phyloP scores from a whole-genome alignment of 2,797 vertebrate genomes.

The Streptopelia turtur region DNA sequence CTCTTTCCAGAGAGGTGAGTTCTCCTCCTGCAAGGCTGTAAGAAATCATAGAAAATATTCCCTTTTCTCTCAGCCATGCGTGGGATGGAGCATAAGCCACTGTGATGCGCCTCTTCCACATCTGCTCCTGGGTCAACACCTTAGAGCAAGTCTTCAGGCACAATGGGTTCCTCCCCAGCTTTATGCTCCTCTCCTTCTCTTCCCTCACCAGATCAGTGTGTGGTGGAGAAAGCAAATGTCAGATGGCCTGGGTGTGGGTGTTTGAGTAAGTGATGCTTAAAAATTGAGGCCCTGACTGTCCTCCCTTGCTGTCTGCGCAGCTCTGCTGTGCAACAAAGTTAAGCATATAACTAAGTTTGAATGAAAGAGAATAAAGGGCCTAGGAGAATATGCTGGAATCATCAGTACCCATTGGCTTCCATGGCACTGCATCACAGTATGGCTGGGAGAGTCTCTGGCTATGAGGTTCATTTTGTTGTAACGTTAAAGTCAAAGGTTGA shows the following conservation, averaged over 20 bases:
- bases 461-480: background rate
- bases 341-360: background rate
- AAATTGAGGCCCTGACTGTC: background rate
- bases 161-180: background rate
- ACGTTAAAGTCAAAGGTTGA: background rate
- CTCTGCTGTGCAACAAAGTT: background rate
- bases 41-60: background rate
- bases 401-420: background rate
- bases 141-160: background rate
- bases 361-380: background rate
- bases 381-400: background rate
- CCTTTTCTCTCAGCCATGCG: background rate
- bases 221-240: background rate
- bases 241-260: background rate
- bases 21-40: background rate
- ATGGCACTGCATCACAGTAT: accelerated
- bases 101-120: background rate
- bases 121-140: background rate
- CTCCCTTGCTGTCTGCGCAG: background rate
- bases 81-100: background rate
- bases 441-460: background rate
- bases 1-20: background rate
- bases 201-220: too few species aligned
- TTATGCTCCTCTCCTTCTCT: background rate
- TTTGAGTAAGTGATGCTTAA: background rate